Base-by-base conservation (phyloP, 2,113 vertebrate genomes). In the Glareola pratincola region DNA sequence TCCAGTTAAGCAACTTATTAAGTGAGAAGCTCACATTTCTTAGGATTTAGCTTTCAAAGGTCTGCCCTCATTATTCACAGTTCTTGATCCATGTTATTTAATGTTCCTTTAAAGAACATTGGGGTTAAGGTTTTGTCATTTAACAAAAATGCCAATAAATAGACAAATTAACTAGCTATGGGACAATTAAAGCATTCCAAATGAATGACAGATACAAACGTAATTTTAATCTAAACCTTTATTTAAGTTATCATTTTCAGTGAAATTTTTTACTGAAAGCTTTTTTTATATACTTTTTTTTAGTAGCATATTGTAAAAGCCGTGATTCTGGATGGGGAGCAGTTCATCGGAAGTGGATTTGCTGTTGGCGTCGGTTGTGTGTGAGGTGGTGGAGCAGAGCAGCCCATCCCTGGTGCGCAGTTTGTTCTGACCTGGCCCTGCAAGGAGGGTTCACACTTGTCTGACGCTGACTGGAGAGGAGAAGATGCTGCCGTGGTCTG, bases 31-130 rank as follows among this genome's bases (percentile, higher is more conserved):
- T 97, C 56, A 12, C 91, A 66, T 72, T 91, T 91, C 80, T 74
- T 57, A 48, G 95, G 96, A 95, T 96, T 97, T 97, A 88, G 91
- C 62, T 78, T 64, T 81, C 73, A 93, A 37, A 92, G 72, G 48
- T 7, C 85, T 94, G 92, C 79, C 79, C 92, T 93, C 76, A 7
- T 92, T 94, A 47, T 26, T 87, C 45, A 29, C 67, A 47, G 54
- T 21, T 43, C 91, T 78, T 95, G 88, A 95, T 60, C 92, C 48
- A 4, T 29, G 56, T 97, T 97, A 89, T 91, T 96, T 92, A 92
- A 96, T 41, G 34, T 60, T 74, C 36, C 62, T 14, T 74, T 37
- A 47, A 39, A 24, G 19, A 54, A 92, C 10, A 13, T 41, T 13
- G 41, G 12, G 41, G 41, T 41, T 41, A 41, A 41, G 41, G 41